Percentiles rank a stretch among this genome's conserved stretches.
These are phyloP conservation scores for Hydrozoanthus tunicans DNA, from an alignment of 64 coral and sea anemone species.

Conservation along the genomic window DNA sequence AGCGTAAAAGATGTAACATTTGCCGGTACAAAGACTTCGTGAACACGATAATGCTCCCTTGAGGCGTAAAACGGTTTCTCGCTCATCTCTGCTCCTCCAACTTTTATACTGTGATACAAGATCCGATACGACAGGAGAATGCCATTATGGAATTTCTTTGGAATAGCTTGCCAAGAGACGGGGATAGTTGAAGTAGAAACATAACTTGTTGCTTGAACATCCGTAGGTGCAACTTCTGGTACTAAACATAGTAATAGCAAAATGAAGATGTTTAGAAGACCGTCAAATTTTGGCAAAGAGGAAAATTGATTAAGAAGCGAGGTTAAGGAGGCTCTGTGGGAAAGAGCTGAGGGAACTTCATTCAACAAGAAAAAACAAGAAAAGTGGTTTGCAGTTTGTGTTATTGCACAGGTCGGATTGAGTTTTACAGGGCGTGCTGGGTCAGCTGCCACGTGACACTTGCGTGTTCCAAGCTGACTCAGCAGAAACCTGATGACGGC, in stretches of 20 bases:
- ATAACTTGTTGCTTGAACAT: constrained; percentile 2
- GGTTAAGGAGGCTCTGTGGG: too few species aligned
- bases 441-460: too few species aligned
- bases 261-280: neutral
- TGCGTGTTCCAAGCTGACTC: too few species aligned
- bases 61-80: neutral
- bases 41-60: neutral
- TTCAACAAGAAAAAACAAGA: too few species aligned
- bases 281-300: too few species aligned
- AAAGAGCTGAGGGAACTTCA: too few species aligned
- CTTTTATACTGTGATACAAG: constrained; percentile 26
- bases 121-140: constrained; percentile 49
- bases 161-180: constrained; percentile 38
- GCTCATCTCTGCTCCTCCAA: constrained; percentile 9
- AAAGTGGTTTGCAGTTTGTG: too few species aligned
- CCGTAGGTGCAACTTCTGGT: constrained; percentile 17
- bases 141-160: constrained; percentile 33
- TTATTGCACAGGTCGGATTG: too few species aligned
- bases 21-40: constrained; percentile 36
- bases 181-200: constrained; percentile 6
- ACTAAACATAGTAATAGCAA: neutral
- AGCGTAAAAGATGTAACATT: constrained; percentile 19
- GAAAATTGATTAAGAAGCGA: too few species aligned
- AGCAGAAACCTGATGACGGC: too few species aligned
- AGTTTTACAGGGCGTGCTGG: too few species aligned